Evolutionary conservation across 2,113 vertebrate species (phyloP).

Genomic region (Psilopsiagon aurifrons): DNA sequence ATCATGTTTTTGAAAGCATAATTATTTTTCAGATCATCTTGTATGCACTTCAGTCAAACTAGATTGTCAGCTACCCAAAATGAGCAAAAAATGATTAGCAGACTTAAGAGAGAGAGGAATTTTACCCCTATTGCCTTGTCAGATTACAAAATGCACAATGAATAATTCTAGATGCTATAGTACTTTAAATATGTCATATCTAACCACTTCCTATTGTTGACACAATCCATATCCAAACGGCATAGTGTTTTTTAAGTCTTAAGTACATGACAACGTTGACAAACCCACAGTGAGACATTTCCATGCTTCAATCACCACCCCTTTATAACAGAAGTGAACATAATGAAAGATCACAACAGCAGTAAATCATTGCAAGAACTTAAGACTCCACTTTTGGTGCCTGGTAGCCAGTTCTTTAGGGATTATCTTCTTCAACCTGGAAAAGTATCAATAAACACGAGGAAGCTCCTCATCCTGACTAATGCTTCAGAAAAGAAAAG

Average conservation of each 20-base stretch:
- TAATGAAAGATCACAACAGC: neutral
- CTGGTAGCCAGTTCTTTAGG: neutral
- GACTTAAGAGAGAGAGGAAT: neutral
- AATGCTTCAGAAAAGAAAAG: slow-evolving; percentile 67
- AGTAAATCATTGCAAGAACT: neutral
- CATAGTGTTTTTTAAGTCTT: neutral
- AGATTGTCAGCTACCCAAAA: neutral
- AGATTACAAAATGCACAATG: neutral
- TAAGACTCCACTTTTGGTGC: neutral
- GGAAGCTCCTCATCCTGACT: slow-evolving; percentile 55
- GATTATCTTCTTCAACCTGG: slow-evolving; percentile 33
- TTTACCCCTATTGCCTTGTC: neutral
- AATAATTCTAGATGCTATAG: neutral
- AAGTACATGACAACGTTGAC: neutral
- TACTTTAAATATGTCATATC: neutral
- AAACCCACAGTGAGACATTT: neutral
- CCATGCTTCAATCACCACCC: neutral
- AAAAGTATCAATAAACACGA: slow-evolving; percentile 52
- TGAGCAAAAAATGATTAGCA: neutral
- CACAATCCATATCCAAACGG: neutral
- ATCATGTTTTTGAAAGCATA: neutral
- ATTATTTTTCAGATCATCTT: neutral
- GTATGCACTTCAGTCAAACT: neutral
- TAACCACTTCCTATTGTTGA: slow-evolving; percentile 2
- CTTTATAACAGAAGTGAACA: neutral